Conservation (phyloP, 1,140 invertebrate species). For the Drusus annulatus region DNA sequence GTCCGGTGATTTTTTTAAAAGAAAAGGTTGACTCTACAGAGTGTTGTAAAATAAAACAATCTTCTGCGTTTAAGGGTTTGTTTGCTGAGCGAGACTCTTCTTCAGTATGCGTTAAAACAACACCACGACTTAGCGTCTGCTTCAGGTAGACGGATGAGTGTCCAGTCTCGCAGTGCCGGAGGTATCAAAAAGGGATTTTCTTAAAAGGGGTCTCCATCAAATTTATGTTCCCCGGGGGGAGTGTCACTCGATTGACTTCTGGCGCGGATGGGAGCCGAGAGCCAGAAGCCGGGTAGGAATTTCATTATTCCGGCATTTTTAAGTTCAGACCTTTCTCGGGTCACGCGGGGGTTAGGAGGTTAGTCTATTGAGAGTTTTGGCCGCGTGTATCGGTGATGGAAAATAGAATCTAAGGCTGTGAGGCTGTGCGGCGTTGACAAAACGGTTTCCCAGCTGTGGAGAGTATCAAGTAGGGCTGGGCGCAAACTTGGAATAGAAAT, state of each 20-base stretch:
- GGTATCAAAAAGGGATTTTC: conserved; percentile 54
- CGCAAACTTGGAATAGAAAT: conserved; percentile 4
- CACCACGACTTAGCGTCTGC: not conserved
- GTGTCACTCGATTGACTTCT: conserved; percentile 51
- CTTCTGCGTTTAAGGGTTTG: not conserved
- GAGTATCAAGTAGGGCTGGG: not conserved
- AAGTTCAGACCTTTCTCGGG: conserved; percentile 41
- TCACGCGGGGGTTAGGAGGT: conserved; percentile 31
- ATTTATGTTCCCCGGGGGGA: conserved; percentile 49
- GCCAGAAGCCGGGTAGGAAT: conserved; percentile 43
- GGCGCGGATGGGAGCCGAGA: not conserved
- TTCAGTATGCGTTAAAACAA: conserved; percentile 3
- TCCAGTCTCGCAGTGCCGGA: conserved; percentile 26
- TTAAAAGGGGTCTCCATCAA: conserved; percentile 57
- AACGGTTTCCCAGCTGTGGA: conserved; percentile 11
- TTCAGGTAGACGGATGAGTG: conserved; percentile 34
- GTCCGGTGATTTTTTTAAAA: too few species aligned
- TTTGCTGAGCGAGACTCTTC: not conserved
- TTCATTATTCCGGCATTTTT: conserved; percentile 57
- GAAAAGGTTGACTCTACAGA: too few species aligned
- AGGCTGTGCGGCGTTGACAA: not conserved
- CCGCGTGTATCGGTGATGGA: conserved; percentile 35
- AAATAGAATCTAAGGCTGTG: conserved; percentile 21
- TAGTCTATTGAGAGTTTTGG: conserved; percentile 30
- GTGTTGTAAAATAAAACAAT: conserved; percentile 19